These are phyloP conservation scores for Aythya baeri DNA, from an alignment of 2,113 vertebrate species.

Conservation along the genomic window DNA sequence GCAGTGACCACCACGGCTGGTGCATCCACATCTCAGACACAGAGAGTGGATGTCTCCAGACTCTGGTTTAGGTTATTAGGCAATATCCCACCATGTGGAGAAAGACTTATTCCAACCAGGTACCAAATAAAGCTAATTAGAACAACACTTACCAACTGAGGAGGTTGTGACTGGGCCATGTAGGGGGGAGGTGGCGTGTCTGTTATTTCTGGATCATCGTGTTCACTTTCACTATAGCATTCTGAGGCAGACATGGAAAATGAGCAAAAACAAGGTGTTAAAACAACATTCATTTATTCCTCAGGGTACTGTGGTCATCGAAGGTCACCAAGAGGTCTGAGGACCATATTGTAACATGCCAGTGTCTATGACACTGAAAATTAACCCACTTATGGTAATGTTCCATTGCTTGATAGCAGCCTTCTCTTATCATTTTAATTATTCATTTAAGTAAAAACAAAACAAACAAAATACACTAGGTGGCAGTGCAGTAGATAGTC, in stretches of 20 bases:
- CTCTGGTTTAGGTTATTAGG: not conserved
- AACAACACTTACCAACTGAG: slow-evolving; percentile 60
- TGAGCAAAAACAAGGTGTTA: not conserved
- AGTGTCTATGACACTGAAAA: not conserved
- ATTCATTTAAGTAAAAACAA: not conserved
- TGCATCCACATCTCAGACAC: not conserved
- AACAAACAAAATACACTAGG: not conserved
- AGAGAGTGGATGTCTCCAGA: not conserved
- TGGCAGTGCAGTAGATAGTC: not conserved
- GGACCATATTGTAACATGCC: not conserved
- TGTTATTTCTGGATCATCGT: slow-evolving; percentile 88
- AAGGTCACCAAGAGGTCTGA: not conserved
- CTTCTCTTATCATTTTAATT: not conserved
- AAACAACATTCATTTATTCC: not conserved
- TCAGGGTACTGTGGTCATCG: rapidly evolving
- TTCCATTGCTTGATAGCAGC: not conserved
- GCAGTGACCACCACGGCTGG: not conserved
- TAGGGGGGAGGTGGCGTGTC: slow-evolving; percentile 84
- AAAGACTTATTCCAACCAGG: not conserved
- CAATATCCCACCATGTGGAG: not conserved
- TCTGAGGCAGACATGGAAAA: slow-evolving; percentile 76
- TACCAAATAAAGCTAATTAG: not conserved
- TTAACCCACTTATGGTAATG: not conserved
- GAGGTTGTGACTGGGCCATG: slow-evolving; percentile 65
- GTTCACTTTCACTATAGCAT: slow-evolving; percentile 96